These are phyloP conservation scores for Arrhamphus sclerolepis DNA, from an alignment of 2,797 vertebrate genomes.

Conservation along the genomic window DNA sequence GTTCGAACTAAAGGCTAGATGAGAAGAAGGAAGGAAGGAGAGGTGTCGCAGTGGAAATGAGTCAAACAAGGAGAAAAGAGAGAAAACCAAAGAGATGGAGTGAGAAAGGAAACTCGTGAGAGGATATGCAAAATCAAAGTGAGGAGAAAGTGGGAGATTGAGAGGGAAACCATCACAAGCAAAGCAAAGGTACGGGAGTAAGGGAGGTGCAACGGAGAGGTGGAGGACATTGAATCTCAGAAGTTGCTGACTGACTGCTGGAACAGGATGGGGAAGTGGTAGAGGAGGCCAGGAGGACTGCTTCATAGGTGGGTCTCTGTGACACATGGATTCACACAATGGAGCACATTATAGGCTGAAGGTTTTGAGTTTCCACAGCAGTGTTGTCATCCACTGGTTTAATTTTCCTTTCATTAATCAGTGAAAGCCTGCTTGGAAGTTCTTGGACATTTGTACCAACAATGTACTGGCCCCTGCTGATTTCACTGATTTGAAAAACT, in stretches of 20 bases:
- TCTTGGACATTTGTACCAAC: slow-evolving; percentile 11
- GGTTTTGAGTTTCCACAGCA: slow-evolving; percentile 36
- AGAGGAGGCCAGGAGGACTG: slow-evolving; percentile 65
- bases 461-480: slow-evolving; percentile 6
- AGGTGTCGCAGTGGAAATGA: slow-evolving; percentile 6
- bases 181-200: slow-evolving; percentile 53
- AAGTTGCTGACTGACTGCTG: slow-evolving; percentile 76
- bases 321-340: slow-evolving; percentile 48
- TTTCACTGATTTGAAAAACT: slow-evolving; percentile 17
- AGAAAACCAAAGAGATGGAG: slow-evolving; percentile 9
- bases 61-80: slow-evolving; percentile 10
- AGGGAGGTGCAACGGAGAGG: slow-evolving; percentile 43
- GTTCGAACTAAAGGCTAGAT: slow-evolving; percentile 18
- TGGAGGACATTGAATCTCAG: slow-evolving; percentile 54
- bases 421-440: slow-evolving; percentile 21
- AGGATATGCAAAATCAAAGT: slow-evolving; percentile 12
- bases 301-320: slow-evolving; percentile 73
- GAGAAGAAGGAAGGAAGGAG: not conserved
- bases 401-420: slow-evolving; percentile 51
- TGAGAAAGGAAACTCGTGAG: slow-evolving; percentile 9
- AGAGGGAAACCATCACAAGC: slow-evolving; percentile 33
- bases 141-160: slow-evolving; percentile 49
- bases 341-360: slow-evolving; percentile 32
- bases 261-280: slow-evolving; percentile 80
- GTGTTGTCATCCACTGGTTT: slow-evolving; percentile 39